phyloP scores from a whole-genome alignment of 2,113 vertebrate species.

The Trichomycterus rosablanca region DNA sequence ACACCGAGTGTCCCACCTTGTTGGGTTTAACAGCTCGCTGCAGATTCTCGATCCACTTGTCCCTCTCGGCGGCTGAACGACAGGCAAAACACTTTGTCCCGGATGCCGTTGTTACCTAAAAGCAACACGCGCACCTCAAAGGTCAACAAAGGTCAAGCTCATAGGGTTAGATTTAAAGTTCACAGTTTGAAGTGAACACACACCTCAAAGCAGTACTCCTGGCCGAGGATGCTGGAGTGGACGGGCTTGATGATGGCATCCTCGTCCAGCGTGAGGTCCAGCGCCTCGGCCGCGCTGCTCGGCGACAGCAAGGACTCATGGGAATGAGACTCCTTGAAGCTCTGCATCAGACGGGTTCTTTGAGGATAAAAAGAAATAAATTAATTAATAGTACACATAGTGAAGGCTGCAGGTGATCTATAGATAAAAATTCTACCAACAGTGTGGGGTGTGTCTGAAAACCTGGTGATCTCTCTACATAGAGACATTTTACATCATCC shows the following conservation, averaged over 20 bases:
- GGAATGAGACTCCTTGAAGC: conserved; percentile 93
- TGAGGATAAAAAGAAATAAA: conserved; percentile 30
- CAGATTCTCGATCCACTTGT: conserved; percentile 95
- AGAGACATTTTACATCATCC: no score
- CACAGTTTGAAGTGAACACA: no score
- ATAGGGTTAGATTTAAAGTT: no score
- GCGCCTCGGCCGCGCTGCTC: conserved; percentile 87
- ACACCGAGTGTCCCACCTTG: conserved; percentile 86
- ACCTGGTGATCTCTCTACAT: no score
- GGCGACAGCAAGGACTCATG: conserved; percentile 92
- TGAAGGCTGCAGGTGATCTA: neutral
- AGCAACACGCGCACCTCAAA: conserved; percentile 73
- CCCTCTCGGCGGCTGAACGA: conserved; percentile 87
- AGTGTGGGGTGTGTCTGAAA: no score
- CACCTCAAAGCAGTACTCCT: conserved; percentile 95
- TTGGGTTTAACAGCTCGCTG: conserved; percentile 90
- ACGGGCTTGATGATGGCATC: conserved; percentile 91
- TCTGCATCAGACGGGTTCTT: conserved; percentile 91
- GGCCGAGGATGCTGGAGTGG: conserved; percentile 92
- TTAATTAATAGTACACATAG: no score
- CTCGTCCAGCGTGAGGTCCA: conserved; percentile 92
- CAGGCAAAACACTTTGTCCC: conserved; percentile 94
- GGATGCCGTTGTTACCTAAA: conserved; percentile 85
- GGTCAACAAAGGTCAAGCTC: no score
- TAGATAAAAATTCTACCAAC: no score